Evolutionary conservation across 2,888 invertebrate species (phyloP).

Genomic region (Lysandra bellargus): DNA sequence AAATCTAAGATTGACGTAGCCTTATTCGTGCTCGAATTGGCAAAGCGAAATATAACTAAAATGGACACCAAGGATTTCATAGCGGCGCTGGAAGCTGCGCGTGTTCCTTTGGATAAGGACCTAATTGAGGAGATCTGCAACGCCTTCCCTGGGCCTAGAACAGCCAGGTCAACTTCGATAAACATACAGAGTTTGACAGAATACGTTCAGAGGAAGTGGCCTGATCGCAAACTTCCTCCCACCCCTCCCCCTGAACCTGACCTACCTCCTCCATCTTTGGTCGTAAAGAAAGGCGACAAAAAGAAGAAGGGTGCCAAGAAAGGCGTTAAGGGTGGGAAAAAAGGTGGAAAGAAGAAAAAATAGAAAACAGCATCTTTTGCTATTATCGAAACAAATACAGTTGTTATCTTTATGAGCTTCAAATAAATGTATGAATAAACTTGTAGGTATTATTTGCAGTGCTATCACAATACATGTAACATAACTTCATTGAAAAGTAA

Average conservation of each 20-base stretch:
- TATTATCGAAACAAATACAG: too few species aligned
- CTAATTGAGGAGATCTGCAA: slow-evolving; percentile 47
- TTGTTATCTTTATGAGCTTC: too few species aligned
- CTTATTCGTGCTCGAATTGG: slow-evolving; percentile 46
- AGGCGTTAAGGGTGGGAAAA: background rate
- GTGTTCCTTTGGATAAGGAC: slow-evolving; percentile 48
- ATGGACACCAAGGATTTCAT: slow-evolving; percentile 45
- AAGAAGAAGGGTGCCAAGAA: slow-evolving; percentile 37
- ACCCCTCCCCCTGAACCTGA: slow-evolving; percentile 48
- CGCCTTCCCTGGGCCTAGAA: slow-evolving; percentile 48
- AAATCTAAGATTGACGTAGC: slow-evolving; percentile 51
- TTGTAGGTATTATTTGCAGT: too few species aligned
- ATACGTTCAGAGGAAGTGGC: slow-evolving; percentile 55
- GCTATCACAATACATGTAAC: background rate
- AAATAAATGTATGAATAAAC: too few species aligned
- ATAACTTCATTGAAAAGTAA: background rate
- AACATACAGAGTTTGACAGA: slow-evolving; percentile 49
- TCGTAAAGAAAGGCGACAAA: slow-evolving; percentile 23
- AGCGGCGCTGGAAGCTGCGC: slow-evolving; percentile 40
- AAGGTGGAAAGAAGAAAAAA: slow-evolving; percentile 11
- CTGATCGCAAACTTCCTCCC: slow-evolving; percentile 51
- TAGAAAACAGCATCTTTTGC: too few species aligned
- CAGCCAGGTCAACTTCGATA: slow-evolving; percentile 46
- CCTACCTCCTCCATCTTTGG: slow-evolving; percentile 27
- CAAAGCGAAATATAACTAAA: slow-evolving; percentile 43